Conservation (phyloP, 2,797 vertebrate genomes). For the Tamandua tetradactyla region DNA sequence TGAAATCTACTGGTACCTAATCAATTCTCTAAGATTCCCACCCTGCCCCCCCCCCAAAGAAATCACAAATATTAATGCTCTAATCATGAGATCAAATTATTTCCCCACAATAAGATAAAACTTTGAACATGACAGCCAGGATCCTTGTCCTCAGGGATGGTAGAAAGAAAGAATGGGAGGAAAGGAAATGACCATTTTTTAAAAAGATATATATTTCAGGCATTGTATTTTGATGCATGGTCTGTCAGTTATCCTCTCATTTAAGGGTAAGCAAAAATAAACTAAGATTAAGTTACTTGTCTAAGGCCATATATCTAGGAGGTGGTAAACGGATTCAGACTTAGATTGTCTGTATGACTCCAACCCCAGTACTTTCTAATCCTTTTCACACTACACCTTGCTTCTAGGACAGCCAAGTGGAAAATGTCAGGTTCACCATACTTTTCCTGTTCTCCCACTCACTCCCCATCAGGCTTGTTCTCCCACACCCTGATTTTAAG, state of each 20-base stretch:
- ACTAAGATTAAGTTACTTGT: not conserved
- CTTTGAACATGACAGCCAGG: not conserved
- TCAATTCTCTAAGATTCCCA: not conserved
- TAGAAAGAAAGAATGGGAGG: not conserved
- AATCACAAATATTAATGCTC: not conserved
- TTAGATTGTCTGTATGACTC: not conserved
- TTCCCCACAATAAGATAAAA: not conserved
- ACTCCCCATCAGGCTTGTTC: not conserved
- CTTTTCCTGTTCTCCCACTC: not conserved
- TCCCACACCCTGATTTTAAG: not conserved
- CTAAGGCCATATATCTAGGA: not conserved
- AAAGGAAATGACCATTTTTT: not conserved
- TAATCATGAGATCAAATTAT: not conserved
- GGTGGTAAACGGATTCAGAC: not conserved
- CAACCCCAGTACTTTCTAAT: not conserved
- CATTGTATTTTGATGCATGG: not conserved
- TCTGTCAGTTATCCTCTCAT: not conserved
- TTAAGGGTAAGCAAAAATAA: slow-evolving; percentile 19
- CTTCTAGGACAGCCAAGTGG: not conserved
- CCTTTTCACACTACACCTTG: not conserved
- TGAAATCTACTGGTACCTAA: not conserved
- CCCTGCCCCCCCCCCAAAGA: not conserved
- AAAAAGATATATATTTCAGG: not conserved
- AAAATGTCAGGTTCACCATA: not conserved
- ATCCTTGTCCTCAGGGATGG: not conserved